Percentiles rank a stretch among this genome's conserved stretches.
Conservation (phyloP, 2,888 invertebrate genomes). For the Mystacides longicornis region DNA sequence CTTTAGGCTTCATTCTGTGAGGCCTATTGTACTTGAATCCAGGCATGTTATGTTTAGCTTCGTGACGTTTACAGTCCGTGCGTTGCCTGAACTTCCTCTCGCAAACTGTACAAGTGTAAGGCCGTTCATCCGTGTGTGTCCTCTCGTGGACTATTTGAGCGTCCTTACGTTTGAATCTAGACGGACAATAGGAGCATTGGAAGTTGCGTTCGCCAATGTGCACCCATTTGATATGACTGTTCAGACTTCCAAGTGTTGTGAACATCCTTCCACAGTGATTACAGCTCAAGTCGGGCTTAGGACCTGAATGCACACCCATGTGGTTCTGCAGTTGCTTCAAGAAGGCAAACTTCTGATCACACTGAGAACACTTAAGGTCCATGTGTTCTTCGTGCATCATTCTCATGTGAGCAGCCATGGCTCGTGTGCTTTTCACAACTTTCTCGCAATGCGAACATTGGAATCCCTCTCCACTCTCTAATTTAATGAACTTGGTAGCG, state of each 20-base stretch:
- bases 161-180: slow-evolving; percentile 15
- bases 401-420: slow-evolving; percentile 10
- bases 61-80: slow-evolving; percentile 19
- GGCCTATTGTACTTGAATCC: slow-evolving; percentile 17
- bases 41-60: slow-evolving; percentile 18
- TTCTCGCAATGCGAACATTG: slow-evolving; percentile 9
- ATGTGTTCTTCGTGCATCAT: slow-evolving; percentile 9
- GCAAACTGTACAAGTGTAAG: slow-evolving; percentile 27
- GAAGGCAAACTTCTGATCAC: slow-evolving; percentile 12
- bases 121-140: slow-evolving; percentile 14
- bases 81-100: slow-evolving; percentile 14
- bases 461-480: slow-evolving; percentile 6
- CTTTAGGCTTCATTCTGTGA: slow-evolving; percentile 7
- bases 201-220: slow-evolving; percentile 18
- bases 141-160: slow-evolving; percentile 16
- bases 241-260: slow-evolving; percentile 12
- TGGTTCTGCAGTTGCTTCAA: slow-evolving; percentile 12
- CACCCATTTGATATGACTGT: slow-evolving; percentile 19
- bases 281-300: slow-evolving; percentile 15
- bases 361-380: slow-evolving; percentile 12
- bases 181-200: slow-evolving; percentile 15
- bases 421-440: slow-evolving; percentile 8
- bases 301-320: slow-evolving; percentile 12
- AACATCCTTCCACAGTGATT: slow-evolving; percentile 13
- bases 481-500: slow-evolving; percentile 6